Base-by-base conservation (phyloP, 2,888 invertebrate species). In the Eristalis intricaria region DNA sequence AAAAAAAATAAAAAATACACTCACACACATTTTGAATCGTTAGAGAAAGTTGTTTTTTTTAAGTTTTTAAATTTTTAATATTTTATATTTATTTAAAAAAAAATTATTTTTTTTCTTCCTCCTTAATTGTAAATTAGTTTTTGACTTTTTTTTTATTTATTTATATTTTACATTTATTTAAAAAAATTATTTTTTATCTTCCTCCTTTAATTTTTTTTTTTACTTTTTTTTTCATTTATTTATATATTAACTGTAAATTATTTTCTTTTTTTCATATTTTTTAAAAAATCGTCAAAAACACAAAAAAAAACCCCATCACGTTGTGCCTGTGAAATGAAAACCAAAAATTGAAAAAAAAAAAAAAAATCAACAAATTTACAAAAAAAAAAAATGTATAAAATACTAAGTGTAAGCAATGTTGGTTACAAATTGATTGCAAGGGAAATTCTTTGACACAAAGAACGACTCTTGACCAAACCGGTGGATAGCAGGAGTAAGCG, bases 401-500 rank as follows among this genome's bases (percentile, higher is more conserved):
- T 64, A 38, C 19, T 63, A 71, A 73, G 79, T 79, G 73, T 66
- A 76, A 63, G 75, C 75, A 76, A 84, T 84, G 81, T 22, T 76
- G 66, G 43, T 35, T 15, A 43, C 22, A 71, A 84, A 84, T 84
- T 84, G 71, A 81, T 81, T 43, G 35, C 61, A 71, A 84, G 66
- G 32, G 75, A 76, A 68, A 71, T 84, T 84, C 81, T 84, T 81
- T 71, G 66, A 26, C 56, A 71, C 80, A 68, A 84, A 81, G 75
- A 75, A 76, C 80, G 56, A 66, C 81, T 81, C 71, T 84, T 80
- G 70, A 81, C 32, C 71, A 76, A 66, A 71, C 70, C 84, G 80
- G 84, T 84, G 75, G 75, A 84, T 61, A 80, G 65, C 75, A 70
- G 73, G 80, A 66, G 84, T 74, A 75, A 75, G 75, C 80, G 66